Conservation (phyloP, 2,888 invertebrate genomes). For the Micropterix aruncella region DNA sequence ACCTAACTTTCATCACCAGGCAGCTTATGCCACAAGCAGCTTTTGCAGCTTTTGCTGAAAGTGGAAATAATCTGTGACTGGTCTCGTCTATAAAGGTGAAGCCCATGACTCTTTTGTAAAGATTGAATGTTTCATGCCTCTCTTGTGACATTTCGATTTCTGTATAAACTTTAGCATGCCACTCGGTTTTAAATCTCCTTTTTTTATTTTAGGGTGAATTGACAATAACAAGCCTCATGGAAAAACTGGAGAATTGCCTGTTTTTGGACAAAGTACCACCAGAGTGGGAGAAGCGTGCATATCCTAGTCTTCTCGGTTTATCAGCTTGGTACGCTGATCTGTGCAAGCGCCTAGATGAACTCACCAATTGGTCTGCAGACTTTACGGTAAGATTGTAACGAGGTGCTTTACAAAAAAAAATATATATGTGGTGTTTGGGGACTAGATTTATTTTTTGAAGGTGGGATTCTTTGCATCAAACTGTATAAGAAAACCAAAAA, state of each 20-base stretch:
- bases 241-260: conserved; percentile 52
- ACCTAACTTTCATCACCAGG: too few relatives aligned
- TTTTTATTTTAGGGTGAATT: conserved; percentile 49
- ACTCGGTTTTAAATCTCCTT: conserved; percentile 4
- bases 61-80: too few relatives aligned
- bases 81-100: too few relatives aligned
- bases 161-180: not conserved
- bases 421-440: too few relatives aligned
- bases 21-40: too few relatives aligned
- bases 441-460: too few relatives aligned
- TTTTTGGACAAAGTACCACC: conserved; percentile 65
- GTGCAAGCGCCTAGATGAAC: conserved; percentile 49
- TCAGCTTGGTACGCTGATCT: conserved; percentile 67
- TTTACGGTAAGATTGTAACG: conserved; percentile 32
- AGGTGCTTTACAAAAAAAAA: not conserved
- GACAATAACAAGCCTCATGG: conserved; percentile 74
- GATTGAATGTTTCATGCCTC: too few relatives aligned
- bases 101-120: too few relatives aligned
- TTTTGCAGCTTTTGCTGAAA: too few relatives aligned
- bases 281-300: conserved; percentile 60
- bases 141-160: too few relatives aligned
- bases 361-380: conserved; percentile 65
- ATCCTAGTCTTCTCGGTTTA: conserved; percentile 60
- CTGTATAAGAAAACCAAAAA: too few relatives aligned
- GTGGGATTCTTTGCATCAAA: too few relatives aligned